Base-by-base conservation (phyloP, 2,113 vertebrate species). In the Poeciliopsis prolifica region DNA sequence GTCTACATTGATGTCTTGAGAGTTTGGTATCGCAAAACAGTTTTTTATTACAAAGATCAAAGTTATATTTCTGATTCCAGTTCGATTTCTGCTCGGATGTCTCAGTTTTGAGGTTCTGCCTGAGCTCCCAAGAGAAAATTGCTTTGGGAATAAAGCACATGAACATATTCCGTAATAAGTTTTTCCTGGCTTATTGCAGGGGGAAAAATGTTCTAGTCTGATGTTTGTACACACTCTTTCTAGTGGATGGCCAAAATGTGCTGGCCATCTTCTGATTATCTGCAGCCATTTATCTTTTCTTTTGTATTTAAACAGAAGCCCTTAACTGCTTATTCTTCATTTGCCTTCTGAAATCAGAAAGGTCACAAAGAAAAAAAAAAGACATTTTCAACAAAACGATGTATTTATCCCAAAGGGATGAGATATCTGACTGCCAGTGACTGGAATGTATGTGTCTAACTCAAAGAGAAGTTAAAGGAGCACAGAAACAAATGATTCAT, bases 381-480 rank as follows among this genome's bases (percentile, higher is more conserved):
- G 10, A n/a, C 9, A 22, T 30, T 28, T 58, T 10, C 9, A 11
- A 6, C 24, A 17, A 68, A 44, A 68, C 26, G 13, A 68, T 62
- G 54, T 31, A 40, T 13, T 44, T 58, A 24, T n/a, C 24, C 22
- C 14, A 51, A 17, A n/a, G 42, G 54, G 5, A 12, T 28, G 54
- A 14, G 37, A 48, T 61, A 19, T 24, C 9, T 58, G 8, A 58
- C 24, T 58, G 8, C 1, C 37, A 75, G 15, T 7, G 26, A 61
- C 5, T 24, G 13, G 19, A 66, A 58, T 48, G 29, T 7, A 0
- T 2, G 44, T 44, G n/a, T 71, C 28, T 66, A 28, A 78, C 35
- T 78, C 64, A 58, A 69, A 69, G 61, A 15, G 54, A 42, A 48
- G 17, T 60, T 60, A 71, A 68, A 71, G 14, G 63, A 44, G 24